phyloP scores from a whole-genome alignment of 2,888 invertebrate species.

The Amorpha juglandis region DNA sequence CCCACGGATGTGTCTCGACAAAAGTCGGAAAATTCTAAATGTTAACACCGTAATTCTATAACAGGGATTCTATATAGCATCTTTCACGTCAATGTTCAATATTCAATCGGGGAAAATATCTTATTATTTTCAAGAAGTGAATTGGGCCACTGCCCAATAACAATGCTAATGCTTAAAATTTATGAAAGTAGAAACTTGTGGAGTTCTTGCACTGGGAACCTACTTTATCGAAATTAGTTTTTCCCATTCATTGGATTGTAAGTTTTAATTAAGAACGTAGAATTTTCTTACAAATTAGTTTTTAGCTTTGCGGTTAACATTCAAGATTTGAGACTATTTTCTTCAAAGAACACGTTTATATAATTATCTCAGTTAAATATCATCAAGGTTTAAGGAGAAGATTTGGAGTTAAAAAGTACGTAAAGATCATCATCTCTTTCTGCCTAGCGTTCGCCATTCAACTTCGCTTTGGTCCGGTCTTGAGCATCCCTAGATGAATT shows the following conservation, averaged over 20 bases:
- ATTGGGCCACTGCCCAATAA: slow-evolving; percentile 46
- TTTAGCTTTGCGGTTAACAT: not conserved
- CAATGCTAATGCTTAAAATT: slow-evolving; percentile 37
- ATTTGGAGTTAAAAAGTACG: too few species aligned
- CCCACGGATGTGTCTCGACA: not conserved
- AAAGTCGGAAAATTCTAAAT: too few species aligned
- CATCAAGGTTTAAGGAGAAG: too few species aligned
- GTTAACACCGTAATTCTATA: too few species aligned
- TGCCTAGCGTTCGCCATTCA: too few species aligned
- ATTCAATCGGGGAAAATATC: not conserved
- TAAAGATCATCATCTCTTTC: too few species aligned
- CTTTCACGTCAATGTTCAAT: not conserved
- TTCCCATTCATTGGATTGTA: not conserved
- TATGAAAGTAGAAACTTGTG: not conserved
- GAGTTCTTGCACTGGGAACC: slow-evolving; percentile 7
- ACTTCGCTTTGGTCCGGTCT: too few species aligned
- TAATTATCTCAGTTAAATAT: too few species aligned
- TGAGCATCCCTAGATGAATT: too few species aligned
- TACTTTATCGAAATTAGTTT: not conserved
- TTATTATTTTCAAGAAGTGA: slow-evolving; percentile 37
- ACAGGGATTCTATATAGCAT: too few species aligned
- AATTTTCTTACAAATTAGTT: not conserved
- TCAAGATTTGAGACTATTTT: too few species aligned
- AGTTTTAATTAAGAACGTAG: not conserved
- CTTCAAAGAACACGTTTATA: too few species aligned